Base-by-base conservation (phyloP, 2,888 invertebrate species). In the Neoaliturus tenellus region DNA sequence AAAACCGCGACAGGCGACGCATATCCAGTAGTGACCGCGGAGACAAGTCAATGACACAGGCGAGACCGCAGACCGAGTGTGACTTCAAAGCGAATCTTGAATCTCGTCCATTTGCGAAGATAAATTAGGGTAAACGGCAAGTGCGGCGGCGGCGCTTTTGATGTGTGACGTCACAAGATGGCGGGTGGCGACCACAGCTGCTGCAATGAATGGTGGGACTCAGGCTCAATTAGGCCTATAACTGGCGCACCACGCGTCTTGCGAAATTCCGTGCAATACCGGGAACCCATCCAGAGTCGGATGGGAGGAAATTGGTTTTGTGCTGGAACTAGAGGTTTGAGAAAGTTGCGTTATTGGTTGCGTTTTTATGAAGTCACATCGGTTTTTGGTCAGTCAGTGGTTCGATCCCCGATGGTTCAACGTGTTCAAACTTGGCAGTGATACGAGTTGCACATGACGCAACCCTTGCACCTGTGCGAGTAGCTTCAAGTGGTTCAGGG, bases 141-240 rank as follows among this genome's bases (percentile, higher is more conserved):
- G 55, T 55, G 55, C 17, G 28, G 51, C 8, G 28, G 28, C 14
- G 62, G 28, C 28, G 20, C 62, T 28, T 62, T 62, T 62, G 62
- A 62, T 62, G 12, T 62, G 62, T 62, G 62, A 62, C 62, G 62
- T 62, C 62, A 62, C 62, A 62, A 62, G 62, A 62, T 62, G 62
- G 62, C 62, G 62, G 31, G 14, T 17, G 5, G 3, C 3, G 55
- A 25, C 55, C 55, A n/a, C n/a, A 55, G 55, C 55, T 55, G 55
- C 23, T 20, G 62, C 17, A 62, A 62, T 62, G 62, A 62, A 62
- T 28, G 62, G 55, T 23, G 55, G 62, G 10, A 23, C 55, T 55
- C 55, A 23, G 62, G 62, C 28, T 31, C 62, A 62, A 62, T 62
- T 62, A 62, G 62, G 62, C 62, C 62, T 14, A 55, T 62, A 62